These are phyloP conservation scores for Notiomystis cincta DNA, from an alignment of 2,113 vertebrate genomes.

Conservation along the genomic window DNA sequence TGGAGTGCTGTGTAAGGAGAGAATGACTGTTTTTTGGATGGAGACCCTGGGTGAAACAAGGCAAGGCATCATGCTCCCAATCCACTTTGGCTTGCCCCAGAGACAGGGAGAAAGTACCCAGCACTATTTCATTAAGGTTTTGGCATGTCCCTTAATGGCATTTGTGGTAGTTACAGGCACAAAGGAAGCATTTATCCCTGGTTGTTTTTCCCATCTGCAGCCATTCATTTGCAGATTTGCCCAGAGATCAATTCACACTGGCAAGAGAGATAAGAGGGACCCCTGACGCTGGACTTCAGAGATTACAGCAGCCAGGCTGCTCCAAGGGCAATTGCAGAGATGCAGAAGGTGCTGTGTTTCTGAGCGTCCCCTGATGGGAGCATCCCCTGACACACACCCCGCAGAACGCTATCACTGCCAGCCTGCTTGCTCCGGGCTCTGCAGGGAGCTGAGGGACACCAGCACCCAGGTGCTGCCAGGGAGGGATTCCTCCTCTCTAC, in stretches of 20 bases:
- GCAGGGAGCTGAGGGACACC: background rate
- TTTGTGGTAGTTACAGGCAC: background rate
- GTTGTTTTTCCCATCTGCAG: background rate
- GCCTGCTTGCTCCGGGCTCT: background rate
- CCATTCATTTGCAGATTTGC: background rate
- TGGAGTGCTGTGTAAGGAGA: background rate
- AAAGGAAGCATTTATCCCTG: background rate
- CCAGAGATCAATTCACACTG: background rate
- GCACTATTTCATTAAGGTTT: background rate
- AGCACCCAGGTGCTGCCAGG: background rate
- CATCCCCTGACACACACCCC: accelerated
- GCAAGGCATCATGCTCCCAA: background rate
- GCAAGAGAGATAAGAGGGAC: background rate
- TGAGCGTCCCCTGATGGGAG: background rate
- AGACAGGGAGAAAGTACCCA: background rate
- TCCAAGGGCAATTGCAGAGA: background rate
- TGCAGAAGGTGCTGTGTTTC: background rate
- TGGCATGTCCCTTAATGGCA: background rate
- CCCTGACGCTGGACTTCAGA: background rate
- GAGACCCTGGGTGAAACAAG: background rate
- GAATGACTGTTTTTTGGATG: background rate
- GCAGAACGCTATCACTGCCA: accelerated
- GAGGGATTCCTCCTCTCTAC: background rate
- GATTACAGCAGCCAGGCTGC: background rate
- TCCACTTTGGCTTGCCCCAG: background rate